Evolutionary conservation across 2,888 invertebrate species (phyloP).

Genomic region (Acrocyrtus sp.): DNA sequence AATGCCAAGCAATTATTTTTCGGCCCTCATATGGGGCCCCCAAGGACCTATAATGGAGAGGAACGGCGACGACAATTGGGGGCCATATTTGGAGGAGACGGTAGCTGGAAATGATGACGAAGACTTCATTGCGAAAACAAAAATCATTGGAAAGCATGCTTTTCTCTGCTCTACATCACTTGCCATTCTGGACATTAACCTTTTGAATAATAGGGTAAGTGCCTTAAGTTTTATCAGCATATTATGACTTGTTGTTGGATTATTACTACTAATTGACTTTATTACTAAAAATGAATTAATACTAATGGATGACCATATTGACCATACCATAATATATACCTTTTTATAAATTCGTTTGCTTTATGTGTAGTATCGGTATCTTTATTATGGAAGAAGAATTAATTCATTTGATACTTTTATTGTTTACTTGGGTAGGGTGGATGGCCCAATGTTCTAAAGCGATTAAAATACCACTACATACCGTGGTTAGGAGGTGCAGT

Average conservation of each 20-base stretch:
- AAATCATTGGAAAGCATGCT: conserved; percentile 43
- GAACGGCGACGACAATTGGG: neutral
- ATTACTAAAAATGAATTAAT: no score
- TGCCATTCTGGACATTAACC: conserved; percentile 21
- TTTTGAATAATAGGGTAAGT: conserved; percentile 40
- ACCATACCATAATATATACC: no score
- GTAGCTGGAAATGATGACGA: conserved; percentile 56
- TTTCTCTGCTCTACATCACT: neutral
- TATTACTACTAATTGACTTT: no score
- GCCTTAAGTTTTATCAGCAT: neutral
- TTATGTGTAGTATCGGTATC: no score
- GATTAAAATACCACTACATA: conserved; percentile 35
- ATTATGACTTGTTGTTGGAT: neutral
- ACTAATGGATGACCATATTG: neutral
- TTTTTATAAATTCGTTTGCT: no score
- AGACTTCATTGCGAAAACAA: conserved; percentile 44
- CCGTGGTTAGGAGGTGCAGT: conserved; percentile 56
- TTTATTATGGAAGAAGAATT: neutral
- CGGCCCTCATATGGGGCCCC: conserved; percentile 16
- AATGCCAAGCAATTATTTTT: conserved; percentile 18
- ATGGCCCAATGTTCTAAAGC: conserved; percentile 15
- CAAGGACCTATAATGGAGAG: conserved; percentile 21
- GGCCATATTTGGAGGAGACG: conserved; percentile 1
- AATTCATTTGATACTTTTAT: neutral
- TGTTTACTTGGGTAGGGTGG: conserved; percentile 29